These are phyloP conservation scores for Drosophila prostipennis DNA, from an alignment of 2,888 invertebrate species.

Conservation along the genomic window DNA sequence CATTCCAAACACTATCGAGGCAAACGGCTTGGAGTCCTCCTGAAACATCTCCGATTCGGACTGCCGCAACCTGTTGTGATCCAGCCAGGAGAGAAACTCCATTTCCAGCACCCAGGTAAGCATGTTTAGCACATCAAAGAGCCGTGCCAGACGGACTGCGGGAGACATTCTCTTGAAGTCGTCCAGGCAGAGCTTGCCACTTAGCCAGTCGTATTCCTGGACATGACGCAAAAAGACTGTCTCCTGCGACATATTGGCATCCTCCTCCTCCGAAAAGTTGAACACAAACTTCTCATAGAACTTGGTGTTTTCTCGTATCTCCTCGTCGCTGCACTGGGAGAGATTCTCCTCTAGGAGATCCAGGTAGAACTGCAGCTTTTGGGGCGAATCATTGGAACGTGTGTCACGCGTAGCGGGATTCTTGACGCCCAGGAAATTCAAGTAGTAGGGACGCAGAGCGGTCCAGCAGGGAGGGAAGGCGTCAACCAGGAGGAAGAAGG, in stretches of 20 bases:
- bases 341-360: slow-evolving; percentile 69
- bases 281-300: slow-evolving; percentile 38
- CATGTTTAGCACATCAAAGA: slow-evolving; percentile 85
- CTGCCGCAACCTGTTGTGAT: slow-evolving; percentile 83
- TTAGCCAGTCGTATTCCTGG: slow-evolving; percentile 79
- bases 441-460: slow-evolving; percentile 76
- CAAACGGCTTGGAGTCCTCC: slow-evolving; percentile 74
- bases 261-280: slow-evolving; percentile 48
- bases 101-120: slow-evolving; percentile 86
- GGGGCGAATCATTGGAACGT: slow-evolving; percentile 31
- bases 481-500: slow-evolving; percentile 74
- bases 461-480: slow-evolving; percentile 83
- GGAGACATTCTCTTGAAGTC: slow-evolving; percentile 60
- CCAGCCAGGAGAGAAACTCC: slow-evolving; percentile 86
- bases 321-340: slow-evolving; percentile 51
- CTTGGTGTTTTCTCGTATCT: slow-evolving; percentile 41
- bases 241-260: slow-evolving; percentile 40
- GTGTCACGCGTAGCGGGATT: slow-evolving; percentile 33
- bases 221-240: slow-evolving; percentile 50
- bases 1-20: slow-evolving; percentile 73
- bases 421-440: slow-evolving; percentile 64
- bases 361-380: slow-evolving; percentile 62
- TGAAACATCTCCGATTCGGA: slow-evolving; percentile 68
- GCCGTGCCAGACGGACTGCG: slow-evolving; percentile 84
- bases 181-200: slow-evolving; percentile 59